Base-by-base conservation (phyloP, 2,797 vertebrate species). In the Parambassis ranga region DNA sequence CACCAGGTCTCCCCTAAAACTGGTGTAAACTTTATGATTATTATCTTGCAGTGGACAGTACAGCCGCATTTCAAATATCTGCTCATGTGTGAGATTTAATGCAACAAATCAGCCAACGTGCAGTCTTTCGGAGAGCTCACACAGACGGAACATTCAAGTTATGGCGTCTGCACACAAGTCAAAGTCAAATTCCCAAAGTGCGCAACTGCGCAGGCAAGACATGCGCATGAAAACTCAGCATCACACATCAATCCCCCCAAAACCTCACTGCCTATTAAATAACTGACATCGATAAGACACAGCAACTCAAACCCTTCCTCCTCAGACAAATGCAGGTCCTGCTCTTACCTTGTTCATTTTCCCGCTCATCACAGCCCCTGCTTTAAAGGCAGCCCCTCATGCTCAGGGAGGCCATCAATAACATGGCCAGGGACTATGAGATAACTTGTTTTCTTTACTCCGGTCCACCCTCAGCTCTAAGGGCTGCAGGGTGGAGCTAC, bases 321-420 rank as follows among this genome's bases (percentile, higher is more conserved):
- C 4, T 9, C 8, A 14, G 4, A 1, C 11, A 13, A 2, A 10
- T 15, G 2, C 2, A 0, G 9, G 2, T 20, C 22, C 46, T n/a
- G 18, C 2, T 23, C 82, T 82, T 85, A 93, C 92, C 92, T 92
- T 93, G 76, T 42, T 93, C 88, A 84, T 88, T 77, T 91, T 89
- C 47, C 86, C 79, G 69, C 76, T 86, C 2, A 59, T 62, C 82
- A 72, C 81, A 32, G 51, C 63, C 62, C 64, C 65, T 9, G 27
- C 11, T 70, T 81, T 38, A 80, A 35, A 48, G 10, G 63, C 49
- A 57, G 57, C 58, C 68, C 53, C 67, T 82, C 81, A 83, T 83
- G 65, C 81, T 71, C 81, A 39, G 71, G 27, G 50, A 64, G 55
- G 16, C 65, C 69, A 67, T 67, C 76, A 63, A 31, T 37, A 82